Evolutionary conservation across 2,113 vertebrate genomes (phyloP).

Genomic region (Poeciliopsis turrubarensis): DNA sequence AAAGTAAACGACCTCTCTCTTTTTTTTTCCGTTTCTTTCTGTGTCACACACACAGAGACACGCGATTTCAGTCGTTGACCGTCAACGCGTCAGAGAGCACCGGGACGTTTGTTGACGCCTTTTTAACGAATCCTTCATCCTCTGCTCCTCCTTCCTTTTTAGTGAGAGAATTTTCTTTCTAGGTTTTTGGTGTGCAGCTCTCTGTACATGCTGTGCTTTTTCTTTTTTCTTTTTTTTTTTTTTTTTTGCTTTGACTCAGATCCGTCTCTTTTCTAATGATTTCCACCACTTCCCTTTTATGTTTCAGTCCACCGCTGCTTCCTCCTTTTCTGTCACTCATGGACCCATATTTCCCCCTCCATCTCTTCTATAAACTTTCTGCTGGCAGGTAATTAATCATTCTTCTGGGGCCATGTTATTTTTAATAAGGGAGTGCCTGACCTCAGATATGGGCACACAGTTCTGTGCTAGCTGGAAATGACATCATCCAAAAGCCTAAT

Average conservation of each 20-base stretch:
- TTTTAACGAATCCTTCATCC: conserved; percentile 56
- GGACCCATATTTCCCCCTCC: neutral
- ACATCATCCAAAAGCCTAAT: conserved; percentile 27
- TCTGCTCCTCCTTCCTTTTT: conserved; percentile 35
- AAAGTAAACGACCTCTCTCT: neutral
- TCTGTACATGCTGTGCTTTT: neutral
- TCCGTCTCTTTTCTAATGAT: neutral
- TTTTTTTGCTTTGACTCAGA: neutral
- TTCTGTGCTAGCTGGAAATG: conserved; percentile 52
- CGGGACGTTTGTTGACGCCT: conserved; percentile 63
- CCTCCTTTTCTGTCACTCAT: conserved; percentile 28
- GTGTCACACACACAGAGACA: neutral
- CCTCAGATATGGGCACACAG: conserved; percentile 34
- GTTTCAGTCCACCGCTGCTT: conserved; percentile 22
- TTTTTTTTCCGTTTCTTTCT: neutral
- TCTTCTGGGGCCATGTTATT: conserved; percentile 40
- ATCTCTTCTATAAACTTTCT: conserved; percentile 51
- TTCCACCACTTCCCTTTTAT: neutral
- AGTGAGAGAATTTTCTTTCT: conserved; percentile 22
- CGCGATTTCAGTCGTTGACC: conserved; percentile 7
- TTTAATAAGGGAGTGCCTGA: conserved; percentile 52
- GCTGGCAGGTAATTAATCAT: conserved; percentile 61
- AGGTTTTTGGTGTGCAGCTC: neutral
- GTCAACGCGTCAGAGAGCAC: conserved; percentile 16
- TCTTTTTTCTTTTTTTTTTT: neutral